Conservation (phyloP, 2,888 invertebrate species). For the Aproaerema taeniolella region DNA sequence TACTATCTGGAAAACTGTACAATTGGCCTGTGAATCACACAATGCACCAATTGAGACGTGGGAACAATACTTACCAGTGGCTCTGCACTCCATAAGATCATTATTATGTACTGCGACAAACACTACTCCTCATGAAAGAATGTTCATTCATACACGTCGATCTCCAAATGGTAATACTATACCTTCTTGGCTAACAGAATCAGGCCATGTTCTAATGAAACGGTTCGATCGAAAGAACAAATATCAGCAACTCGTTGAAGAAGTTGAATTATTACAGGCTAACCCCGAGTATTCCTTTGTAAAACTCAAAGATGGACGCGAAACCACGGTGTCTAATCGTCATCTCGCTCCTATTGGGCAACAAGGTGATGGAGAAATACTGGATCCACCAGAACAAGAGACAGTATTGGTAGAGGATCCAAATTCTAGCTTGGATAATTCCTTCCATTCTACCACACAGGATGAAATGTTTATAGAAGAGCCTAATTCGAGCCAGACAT, state of each 20-base stretch:
- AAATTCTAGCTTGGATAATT: too few species aligned
- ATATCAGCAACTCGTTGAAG: conserved; percentile 7
- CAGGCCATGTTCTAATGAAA: conserved; percentile 5
- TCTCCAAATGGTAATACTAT: conserved; percentile 10
- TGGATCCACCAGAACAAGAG: too few species aligned
- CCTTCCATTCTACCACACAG: too few species aligned
- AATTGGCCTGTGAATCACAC: background rate
- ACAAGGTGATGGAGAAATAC: too few species aligned
- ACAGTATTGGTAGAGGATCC: too few species aligned
- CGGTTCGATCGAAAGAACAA: background rate
- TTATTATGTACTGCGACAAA: conserved; percentile 15
- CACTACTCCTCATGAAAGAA: conserved; percentile 15
- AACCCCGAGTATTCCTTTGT: conserved; percentile 6
- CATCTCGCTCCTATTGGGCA: too few species aligned
- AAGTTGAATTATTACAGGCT: conserved; percentile 3
- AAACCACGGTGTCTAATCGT: too few species aligned
- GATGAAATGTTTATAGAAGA: too few species aligned
- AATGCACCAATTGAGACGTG: background rate
- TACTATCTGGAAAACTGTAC: background rate
- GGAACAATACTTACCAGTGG: conserved; percentile 13
- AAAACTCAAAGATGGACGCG: too few species aligned
- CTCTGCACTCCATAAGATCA: conserved; percentile 18
- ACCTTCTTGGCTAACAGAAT: conserved; percentile 1
- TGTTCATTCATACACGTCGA: conserved; percentile 12
- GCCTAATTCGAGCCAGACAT: too few species aligned